A percentile compares a stretch with the other conserved stretches of the same genome.
Evolutionary conservation across 2,888 invertebrate species (phyloP).

Genomic region (Agrypnus murinus): DNA sequence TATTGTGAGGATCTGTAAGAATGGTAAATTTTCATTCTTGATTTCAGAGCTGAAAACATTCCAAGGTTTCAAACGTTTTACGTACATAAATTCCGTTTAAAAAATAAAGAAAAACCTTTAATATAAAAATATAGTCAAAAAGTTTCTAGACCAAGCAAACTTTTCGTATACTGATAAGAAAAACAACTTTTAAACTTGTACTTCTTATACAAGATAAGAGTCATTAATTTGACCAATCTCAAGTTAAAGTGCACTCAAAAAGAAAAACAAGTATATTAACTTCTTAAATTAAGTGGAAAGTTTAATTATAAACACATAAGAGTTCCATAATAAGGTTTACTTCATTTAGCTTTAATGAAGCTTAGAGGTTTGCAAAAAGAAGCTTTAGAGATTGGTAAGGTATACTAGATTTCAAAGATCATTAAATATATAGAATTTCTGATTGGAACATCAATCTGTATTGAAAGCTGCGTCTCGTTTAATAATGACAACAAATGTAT

Average conservation of each 20-base stretch:
- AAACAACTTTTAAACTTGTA: conserved; percentile 32
- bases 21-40: no score
- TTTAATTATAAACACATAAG: conserved; percentile 10
- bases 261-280: conserved; percentile 23
- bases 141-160: conserved; percentile 34
- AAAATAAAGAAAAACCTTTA: neutral
- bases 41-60: no score
- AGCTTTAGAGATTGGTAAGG: no score
- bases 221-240: conserved; percentile 41
- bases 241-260: conserved; percentile 20
- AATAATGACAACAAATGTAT: neutral
- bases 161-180: conserved; percentile 40
- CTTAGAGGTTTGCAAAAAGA: no score
- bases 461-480: neutral
- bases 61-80: no score
- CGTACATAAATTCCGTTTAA: neutral
- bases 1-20: neutral
- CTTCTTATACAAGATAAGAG: conserved; percentile 38
- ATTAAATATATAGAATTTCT: no score
- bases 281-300: conserved; percentile 4
- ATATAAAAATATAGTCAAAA: neutral
- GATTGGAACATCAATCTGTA: conserved; percentile 3
- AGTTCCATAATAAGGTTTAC: neutral
- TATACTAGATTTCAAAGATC: no score
- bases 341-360: neutral